phyloP scores from a whole-genome alignment of 2,888 invertebrate species.

The Elysia crispata region DNA sequence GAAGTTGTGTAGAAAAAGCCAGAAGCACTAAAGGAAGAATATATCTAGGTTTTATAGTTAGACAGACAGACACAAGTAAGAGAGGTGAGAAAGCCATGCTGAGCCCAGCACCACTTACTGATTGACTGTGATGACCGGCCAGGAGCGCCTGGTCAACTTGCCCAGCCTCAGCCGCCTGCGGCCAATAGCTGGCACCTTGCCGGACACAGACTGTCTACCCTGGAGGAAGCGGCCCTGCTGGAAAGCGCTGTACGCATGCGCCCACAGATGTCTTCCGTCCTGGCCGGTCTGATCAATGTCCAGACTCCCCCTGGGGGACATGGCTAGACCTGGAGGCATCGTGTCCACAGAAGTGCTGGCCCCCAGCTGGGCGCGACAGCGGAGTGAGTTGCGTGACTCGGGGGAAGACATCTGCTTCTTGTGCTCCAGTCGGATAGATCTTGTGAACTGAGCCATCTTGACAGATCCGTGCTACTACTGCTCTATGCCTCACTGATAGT shows the following conservation, averaged over 20 bases:
- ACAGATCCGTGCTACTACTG: too few relatives aligned
- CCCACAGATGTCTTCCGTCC: conserved; percentile 38
- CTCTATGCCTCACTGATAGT: too few relatives aligned
- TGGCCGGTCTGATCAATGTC: too few relatives aligned
- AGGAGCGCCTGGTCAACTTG: conserved; percentile 35
- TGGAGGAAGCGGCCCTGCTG: background rate
- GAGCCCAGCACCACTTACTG: conserved; percentile 18
- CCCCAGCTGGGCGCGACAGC: background rate
- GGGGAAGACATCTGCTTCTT: conserved; percentile 39
- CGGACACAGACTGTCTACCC: background rate
- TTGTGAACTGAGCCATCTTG: conserved; percentile 13
- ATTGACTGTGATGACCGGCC: conserved; percentile 24
- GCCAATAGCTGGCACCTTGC: background rate
- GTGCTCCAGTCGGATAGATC: conserved; percentile 20
- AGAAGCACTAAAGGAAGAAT: too few relatives aligned
- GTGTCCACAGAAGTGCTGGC: background rate
- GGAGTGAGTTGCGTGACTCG: conserved; percentile 14
- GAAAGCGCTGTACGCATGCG: conserved; percentile 10
- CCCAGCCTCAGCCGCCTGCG: conserved; percentile 26
- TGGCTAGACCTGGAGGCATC: background rate
- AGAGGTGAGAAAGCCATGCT: too few relatives aligned
- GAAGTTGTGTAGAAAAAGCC: too few relatives aligned
- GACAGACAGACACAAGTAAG: too few relatives aligned
- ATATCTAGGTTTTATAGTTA: too few relatives aligned
- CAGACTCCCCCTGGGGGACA: background rate